Percentiles rank a stretch among this genome's conserved stretches.
Conservation (phyloP, 1,140 invertebrate species). For the Diorhabda carinulata region DNA sequence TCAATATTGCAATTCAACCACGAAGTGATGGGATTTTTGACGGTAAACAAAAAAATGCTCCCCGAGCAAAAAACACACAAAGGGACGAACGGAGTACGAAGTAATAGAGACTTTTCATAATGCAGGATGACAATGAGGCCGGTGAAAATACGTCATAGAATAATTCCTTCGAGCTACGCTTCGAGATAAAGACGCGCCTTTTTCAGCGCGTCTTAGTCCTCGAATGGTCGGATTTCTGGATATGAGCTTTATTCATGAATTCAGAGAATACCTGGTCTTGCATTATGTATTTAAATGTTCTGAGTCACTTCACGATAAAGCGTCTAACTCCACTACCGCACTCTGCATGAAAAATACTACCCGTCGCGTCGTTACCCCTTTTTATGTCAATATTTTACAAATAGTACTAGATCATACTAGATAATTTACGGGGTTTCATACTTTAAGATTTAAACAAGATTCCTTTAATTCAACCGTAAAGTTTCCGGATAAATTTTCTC, state of each 20-base stretch:
- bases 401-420: not conserved
- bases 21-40: not conserved
- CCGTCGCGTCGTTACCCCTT: slow-evolving; percentile 18
- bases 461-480: too few relatives aligned
- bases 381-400: slow-evolving; percentile 21
- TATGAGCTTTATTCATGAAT: slow-evolving; percentile 41
- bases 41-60: slow-evolving; percentile 21
- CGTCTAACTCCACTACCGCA: slow-evolving; percentile 15
- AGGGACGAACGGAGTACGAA: slow-evolving; percentile 17
- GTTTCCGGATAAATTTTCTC: too few relatives aligned
- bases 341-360: slow-evolving; percentile 24
- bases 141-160: slow-evolving; percentile 24
- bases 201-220: slow-evolving; percentile 22
- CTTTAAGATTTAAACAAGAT: too few relatives aligned
- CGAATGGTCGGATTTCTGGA: slow-evolving; percentile 25
- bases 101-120: slow-evolving; percentile 33
- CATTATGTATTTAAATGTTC: slow-evolving; percentile 40
- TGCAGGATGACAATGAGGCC: slow-evolving; percentile 25
- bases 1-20: not conserved
- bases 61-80: slow-evolving; percentile 28
- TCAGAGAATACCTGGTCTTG: slow-evolving; percentile 35
- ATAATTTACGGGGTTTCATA: not conserved
- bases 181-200: slow-evolving; percentile 21
- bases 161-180: slow-evolving; percentile 20
- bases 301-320: slow-evolving; percentile 29